Conservation (phyloP, 2,888 invertebrate genomes). For the Venusia cambrica region DNA sequence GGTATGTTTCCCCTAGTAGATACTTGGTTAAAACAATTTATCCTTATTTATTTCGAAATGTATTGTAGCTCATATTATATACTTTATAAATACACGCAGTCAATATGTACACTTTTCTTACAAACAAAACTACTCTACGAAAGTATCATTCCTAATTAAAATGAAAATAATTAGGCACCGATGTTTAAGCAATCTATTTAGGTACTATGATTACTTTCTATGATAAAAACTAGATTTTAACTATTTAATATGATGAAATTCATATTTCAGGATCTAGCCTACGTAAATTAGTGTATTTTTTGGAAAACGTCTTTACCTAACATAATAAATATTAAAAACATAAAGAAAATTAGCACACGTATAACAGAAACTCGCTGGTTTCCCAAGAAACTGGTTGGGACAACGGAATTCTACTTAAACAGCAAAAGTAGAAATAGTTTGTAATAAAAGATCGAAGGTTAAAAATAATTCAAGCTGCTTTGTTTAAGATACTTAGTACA, state of each 20-base stretch:
- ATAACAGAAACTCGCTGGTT: no score
- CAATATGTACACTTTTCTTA: slow-evolving; percentile 43
- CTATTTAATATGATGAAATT: slow-evolving; percentile 34
- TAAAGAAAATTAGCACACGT: no score
- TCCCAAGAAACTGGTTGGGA: no score
- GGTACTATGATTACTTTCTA: slow-evolving; percentile 38
- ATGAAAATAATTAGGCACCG: slow-evolving; percentile 62
- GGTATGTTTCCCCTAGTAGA: not conserved
- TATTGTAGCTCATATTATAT: slow-evolving; percentile 14
- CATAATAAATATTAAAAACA: slow-evolving; percentile 18
- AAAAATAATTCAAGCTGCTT: no score
- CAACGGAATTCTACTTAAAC: no score
- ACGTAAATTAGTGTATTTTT: slow-evolving; percentile 21
- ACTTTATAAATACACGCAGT: slow-evolving; percentile 30
- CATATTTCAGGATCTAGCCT: slow-evolving; percentile 24
- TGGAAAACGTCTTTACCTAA: slow-evolving; percentile 37
- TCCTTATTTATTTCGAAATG: slow-evolving; percentile 9
- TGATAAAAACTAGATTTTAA: slow-evolving; percentile 31
- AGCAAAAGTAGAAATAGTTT: no score
- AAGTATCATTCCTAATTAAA: slow-evolving; percentile 31
- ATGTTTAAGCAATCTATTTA: slow-evolving; percentile 59
- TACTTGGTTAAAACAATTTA: slow-evolving; percentile 1
- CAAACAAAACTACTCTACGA: slow-evolving; percentile 30
- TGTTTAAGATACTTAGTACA: no score
- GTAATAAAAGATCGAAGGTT: no score